A percentile compares a stretch with the other conserved stretches of the same genome.
Conservation (phyloP, 2,888 invertebrate genomes). For the Thelaira solivaga region DNA sequence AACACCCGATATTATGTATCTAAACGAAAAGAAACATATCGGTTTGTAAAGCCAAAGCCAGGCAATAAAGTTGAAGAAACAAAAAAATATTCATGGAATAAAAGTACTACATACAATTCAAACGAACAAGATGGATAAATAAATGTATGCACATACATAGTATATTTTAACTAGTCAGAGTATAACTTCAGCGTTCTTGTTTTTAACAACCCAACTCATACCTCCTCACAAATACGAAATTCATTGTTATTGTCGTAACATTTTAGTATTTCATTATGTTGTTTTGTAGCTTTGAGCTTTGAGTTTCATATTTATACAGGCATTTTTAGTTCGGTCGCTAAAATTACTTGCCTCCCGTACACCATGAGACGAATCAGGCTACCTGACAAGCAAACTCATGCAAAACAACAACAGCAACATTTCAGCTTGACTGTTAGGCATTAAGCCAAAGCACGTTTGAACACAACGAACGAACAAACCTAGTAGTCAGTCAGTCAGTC, state of each 20-base stretch:
- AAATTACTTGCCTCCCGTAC: slow-evolving; percentile 74
- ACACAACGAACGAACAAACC: slow-evolving; percentile 39
- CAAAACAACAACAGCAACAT: slow-evolving; percentile 62
- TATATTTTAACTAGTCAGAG: slow-evolving; percentile 23
- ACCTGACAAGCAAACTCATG: slow-evolving; percentile 52
- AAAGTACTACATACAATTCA: too few species aligned
- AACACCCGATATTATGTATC: too few species aligned
- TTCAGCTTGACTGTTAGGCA: slow-evolving; percentile 50
- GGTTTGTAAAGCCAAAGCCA: slow-evolving; percentile 36
- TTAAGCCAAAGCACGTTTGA: slow-evolving; percentile 49
- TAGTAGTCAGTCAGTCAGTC: background rate
- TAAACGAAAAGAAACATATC: slow-evolving; percentile 36
- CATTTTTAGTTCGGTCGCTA: slow-evolving; percentile 70
- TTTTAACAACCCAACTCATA: slow-evolving; percentile 26
- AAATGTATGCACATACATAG: background rate
- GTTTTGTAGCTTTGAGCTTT: slow-evolving; percentile 47
- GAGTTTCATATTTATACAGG: slow-evolving; percentile 46
- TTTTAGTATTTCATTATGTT: slow-evolving; percentile 40
- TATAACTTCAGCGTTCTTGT: slow-evolving; percentile 26
- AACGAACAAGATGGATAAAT: slow-evolving; percentile 43
- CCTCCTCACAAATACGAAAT: slow-evolving; percentile 26
- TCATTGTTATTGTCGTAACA: slow-evolving; percentile 52
- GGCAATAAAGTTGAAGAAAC: slow-evolving; percentile 56
- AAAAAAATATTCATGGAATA: slow-evolving; percentile 60
- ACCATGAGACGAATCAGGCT: slow-evolving; percentile 65